These are phyloP conservation scores for Dioctria rufipes DNA, from an alignment of 2,888 invertebrate species.

Conservation along the genomic window DNA sequence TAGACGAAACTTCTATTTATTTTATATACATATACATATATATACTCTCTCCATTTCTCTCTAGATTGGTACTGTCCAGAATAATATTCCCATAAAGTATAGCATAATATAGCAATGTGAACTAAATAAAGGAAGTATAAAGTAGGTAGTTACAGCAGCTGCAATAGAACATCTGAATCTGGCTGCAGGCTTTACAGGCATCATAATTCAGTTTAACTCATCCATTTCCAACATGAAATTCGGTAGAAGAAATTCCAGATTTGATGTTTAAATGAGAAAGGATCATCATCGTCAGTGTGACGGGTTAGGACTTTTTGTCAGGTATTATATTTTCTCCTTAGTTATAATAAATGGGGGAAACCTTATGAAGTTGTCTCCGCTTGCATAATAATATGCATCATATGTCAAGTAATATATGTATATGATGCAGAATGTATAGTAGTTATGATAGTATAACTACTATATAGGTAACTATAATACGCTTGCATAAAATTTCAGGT, in stretches of 20 bases:
- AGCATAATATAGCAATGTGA: neutral
- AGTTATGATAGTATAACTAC: too few relatives aligned
- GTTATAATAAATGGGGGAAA: conserved; percentile 32
- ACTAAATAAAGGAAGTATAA: too few relatives aligned
- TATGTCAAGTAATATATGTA: too few relatives aligned
- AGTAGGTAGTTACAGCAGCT: too few relatives aligned
- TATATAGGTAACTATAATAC: neutral
- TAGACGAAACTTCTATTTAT: conserved; percentile 12
- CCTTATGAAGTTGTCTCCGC: conserved; percentile 3
- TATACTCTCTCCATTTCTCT: neutral
- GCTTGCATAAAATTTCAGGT: conserved; percentile 41
- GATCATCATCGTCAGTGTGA: too few relatives aligned
- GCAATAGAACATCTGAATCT: too few relatives aligned
- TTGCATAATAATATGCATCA: conserved; percentile 13
- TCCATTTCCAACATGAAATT: conserved; percentile 15
- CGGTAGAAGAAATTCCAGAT: conserved; percentile 18
- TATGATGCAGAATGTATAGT: too few relatives aligned
- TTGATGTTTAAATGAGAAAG: conserved; percentile 23
- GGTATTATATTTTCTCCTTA: neutral
- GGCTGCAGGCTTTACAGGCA: neutral
- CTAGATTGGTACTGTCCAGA: neutral
- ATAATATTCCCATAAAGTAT: conserved; percentile 5
- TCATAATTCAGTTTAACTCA: conserved; percentile 22
- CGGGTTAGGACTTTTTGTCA: conserved; percentile 2
- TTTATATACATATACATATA: neutral